A percentile compares a stretch with the other conserved stretches of the same genome.
Conservation (phyloP, 2,113 vertebrate genomes). For the Chlorodrepanis virens region DNA sequence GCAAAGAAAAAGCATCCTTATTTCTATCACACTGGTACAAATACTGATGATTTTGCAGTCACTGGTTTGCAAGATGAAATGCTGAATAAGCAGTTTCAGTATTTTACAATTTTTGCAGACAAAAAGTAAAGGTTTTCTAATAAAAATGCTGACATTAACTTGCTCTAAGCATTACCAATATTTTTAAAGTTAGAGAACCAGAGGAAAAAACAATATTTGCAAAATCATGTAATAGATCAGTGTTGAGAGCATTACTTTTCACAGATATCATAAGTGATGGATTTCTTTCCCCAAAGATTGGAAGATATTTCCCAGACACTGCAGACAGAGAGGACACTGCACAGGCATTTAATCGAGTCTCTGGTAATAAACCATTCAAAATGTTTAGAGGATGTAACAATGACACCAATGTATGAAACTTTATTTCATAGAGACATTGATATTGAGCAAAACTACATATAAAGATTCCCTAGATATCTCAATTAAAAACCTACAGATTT, state of each 20-base stretch:
- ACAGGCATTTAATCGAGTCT: background rate
- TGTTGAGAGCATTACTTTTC: background rate
- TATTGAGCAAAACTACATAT: background rate
- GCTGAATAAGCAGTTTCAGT: background rate
- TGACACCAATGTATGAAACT: background rate
- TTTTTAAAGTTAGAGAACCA: background rate
- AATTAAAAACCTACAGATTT: background rate
- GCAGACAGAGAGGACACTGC: background rate
- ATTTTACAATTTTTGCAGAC: background rate
- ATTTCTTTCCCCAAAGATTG: constrained; percentile 8
- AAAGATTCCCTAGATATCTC: background rate
- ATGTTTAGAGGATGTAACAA: background rate
- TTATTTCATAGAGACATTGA: background rate
- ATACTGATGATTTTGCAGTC: background rate
- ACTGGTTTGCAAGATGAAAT: background rate
- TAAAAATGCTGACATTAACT: constrained; percentile 38
- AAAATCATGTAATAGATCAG: constrained; percentile 9
- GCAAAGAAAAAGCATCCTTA: background rate
- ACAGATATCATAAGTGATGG: background rate
- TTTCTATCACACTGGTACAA: background rate
- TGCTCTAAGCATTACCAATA: background rate
- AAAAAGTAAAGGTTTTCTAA: background rate
- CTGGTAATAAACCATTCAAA: background rate
- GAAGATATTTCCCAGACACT: background rate
- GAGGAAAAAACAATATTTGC: background rate